Conservation (phyloP, 2,797 vertebrate species). For the Anolis apletophallus region DNA sequence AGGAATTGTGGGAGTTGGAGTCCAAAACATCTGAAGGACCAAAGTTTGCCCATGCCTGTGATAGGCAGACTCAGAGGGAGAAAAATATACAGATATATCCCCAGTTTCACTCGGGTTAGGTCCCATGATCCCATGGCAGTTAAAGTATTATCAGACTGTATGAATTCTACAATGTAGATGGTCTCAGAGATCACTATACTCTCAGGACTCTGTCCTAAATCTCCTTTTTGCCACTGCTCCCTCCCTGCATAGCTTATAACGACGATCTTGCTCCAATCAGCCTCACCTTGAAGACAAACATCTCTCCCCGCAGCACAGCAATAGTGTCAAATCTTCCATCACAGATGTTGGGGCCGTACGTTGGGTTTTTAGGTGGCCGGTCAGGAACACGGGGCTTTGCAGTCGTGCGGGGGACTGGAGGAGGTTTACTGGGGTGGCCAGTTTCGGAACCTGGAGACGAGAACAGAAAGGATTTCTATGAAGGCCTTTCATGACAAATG, state of each 20-base stretch:
- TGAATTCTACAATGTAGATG: too few relatives aligned
- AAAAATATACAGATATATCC: too few relatives aligned
- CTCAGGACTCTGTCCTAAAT: rapidly evolving
- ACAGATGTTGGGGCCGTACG: conserved; percentile 87
- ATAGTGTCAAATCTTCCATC: conserved; percentile 93
- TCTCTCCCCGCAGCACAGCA: conserved; percentile 89
- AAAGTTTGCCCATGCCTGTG: too few relatives aligned
- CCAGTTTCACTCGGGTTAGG: too few relatives aligned
- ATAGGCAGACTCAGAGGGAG: too few relatives aligned
- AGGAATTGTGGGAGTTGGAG: too few relatives aligned
- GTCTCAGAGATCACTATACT: too few relatives aligned
- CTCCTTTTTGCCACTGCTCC: too few relatives aligned
- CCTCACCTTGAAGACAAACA: conserved; percentile 94
- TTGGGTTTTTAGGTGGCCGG: conserved; percentile 65
- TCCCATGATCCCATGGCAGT: too few relatives aligned
- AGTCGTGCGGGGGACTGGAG: background rate
- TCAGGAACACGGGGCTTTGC: background rate
- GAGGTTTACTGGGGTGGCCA: background rate
- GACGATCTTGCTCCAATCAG: background rate
- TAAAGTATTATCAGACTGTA: too few relatives aligned
- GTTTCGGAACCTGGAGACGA: conserved; percentile 10
- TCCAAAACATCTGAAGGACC: too few relatives aligned
- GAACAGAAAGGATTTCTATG: background rate
- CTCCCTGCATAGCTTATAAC: too few relatives aligned
- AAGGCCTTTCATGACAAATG: background rate